phyloP scores from a whole-genome alignment of 1,140 invertebrate genomes.

The Bombus difficillimus region DNA sequence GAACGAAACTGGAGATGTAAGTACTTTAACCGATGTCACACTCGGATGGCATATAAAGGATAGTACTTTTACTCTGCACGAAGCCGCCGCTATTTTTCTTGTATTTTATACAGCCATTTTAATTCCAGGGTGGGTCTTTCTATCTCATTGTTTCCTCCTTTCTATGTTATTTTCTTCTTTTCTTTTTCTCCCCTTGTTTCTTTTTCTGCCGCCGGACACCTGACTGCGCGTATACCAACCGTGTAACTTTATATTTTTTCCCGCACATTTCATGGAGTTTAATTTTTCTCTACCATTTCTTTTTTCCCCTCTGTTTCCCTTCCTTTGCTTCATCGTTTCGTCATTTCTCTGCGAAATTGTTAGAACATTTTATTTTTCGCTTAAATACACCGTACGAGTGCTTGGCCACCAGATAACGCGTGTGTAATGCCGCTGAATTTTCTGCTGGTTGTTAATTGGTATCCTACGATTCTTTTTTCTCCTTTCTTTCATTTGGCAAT shows the following conservation, averaged over 20 bases:
- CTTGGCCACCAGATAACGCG: not conserved
- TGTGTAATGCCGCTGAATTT: not conserved
- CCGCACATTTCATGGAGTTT: not conserved
- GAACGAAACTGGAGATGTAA: slow-evolving; percentile 18
- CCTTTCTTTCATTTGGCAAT: too few relatives aligned
- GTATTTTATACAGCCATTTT: slow-evolving; percentile 24
- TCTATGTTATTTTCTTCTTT: not conserved
- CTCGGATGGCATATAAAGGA: not conserved
- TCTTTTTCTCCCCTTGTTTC: too few relatives aligned
- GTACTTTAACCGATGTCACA: not conserved
- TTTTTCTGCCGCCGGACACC: not conserved
- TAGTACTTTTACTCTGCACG: not conserved
- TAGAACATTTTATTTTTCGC: not conserved
- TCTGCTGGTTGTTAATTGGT: too few relatives aligned
- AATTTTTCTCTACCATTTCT: not conserved
- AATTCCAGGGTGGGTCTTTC: slow-evolving; percentile 6
- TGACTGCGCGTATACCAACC: not conserved
- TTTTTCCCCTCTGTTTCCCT: not conserved
- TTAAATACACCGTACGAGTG: not conserved
- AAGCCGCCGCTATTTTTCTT: not conserved
- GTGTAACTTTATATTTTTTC: slow-evolving; percentile 8
- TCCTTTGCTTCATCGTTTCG: not conserved
- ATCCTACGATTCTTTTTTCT: not conserved
- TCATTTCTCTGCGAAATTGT: not conserved
- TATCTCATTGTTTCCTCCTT: slow-evolving; percentile 9